Evolutionary conservation across 1,140 invertebrate genomes (phyloP).

Genomic region (Patella vulgata): DNA sequence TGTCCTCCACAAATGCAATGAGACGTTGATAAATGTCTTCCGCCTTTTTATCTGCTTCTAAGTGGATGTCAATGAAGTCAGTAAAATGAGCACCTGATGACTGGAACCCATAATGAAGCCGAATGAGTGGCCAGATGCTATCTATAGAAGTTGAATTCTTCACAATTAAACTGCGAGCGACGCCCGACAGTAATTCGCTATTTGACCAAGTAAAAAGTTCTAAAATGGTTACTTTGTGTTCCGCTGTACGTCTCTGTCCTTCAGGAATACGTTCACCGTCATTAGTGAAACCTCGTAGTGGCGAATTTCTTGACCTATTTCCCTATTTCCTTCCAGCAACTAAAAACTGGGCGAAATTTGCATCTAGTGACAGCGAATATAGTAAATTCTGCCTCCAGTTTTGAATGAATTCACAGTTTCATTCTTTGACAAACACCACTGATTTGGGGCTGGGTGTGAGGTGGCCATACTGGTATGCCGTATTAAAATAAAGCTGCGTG

Average conservation of each 20-base stretch:
- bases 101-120: conserved; percentile 36
- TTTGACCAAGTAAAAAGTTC: conserved; percentile 30
- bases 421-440: too few relatives aligned
- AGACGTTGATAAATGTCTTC: conserved; percentile 38
- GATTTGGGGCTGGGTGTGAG: too few relatives aligned
- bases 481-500: too few relatives aligned
- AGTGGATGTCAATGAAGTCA: conserved; percentile 18
- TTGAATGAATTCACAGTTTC: too few relatives aligned
- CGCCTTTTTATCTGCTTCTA: conserved; percentile 31
- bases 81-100: conserved; percentile 29
- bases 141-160: conserved; percentile 39
- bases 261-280: neutral
- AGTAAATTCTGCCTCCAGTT: too few relatives aligned
- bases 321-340: too few relatives aligned
- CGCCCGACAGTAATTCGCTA: conserved; percentile 2
- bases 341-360: too few relatives aligned
- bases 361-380: too few relatives aligned
- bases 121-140: conserved; percentile 34
- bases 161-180: conserved; percentile 27
- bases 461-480: too few relatives aligned
- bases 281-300: neutral
- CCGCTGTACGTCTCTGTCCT: conserved; percentile 26
- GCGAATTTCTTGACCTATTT: too few relatives aligned
- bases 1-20: conserved; percentile 41
- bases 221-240: conserved; percentile 27